These are phyloP conservation scores for Drosophila fulvimacula DNA, from an alignment of 2,888 invertebrate genomes.

Conservation along the genomic window DNA sequence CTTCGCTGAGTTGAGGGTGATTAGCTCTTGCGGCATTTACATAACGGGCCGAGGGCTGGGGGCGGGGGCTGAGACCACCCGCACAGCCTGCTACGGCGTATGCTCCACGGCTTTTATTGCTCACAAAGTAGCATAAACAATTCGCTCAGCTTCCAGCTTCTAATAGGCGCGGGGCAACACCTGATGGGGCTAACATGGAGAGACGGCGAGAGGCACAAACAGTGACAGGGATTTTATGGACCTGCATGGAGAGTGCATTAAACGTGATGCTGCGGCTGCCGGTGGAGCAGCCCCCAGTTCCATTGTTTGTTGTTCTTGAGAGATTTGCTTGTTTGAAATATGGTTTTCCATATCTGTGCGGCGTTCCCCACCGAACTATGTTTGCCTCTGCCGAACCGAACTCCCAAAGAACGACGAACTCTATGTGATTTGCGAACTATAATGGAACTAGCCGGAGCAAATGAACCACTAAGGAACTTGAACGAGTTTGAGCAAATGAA, in stretches of 20 bases:
- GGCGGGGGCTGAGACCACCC: conserved; percentile 64
- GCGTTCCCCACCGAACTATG: neutral
- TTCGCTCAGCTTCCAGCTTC: conserved; percentile 57
- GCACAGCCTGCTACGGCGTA: conserved; percentile 41
- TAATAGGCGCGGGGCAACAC: conserved; percentile 51
- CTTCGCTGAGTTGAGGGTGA: conserved; percentile 81
- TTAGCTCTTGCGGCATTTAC: conserved; percentile 70
- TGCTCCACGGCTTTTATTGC: conserved; percentile 71
- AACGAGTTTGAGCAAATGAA: neutral
- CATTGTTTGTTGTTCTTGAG: conserved; percentile 44
- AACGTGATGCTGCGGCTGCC: conserved; percentile 38
- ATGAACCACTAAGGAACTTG: neutral
- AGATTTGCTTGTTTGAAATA: conserved; percentile 73
- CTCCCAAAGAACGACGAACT: neutral
- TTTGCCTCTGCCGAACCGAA: neutral
- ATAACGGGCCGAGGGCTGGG: conserved; percentile 16
- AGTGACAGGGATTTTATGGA: conserved; percentile 15
- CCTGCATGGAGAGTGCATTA: conserved; percentile 58
- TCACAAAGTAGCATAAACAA: conserved; percentile 77
- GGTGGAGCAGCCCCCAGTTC: neutral
- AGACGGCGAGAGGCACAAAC: neutral
- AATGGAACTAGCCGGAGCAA: neutral
- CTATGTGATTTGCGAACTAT: neutral
- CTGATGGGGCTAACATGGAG: conserved; percentile 54
- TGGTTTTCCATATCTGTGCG: conserved; percentile 36